Base-by-base conservation (phyloP, 2,888 invertebrate genomes). In the Leucophora obtusa region DNA sequence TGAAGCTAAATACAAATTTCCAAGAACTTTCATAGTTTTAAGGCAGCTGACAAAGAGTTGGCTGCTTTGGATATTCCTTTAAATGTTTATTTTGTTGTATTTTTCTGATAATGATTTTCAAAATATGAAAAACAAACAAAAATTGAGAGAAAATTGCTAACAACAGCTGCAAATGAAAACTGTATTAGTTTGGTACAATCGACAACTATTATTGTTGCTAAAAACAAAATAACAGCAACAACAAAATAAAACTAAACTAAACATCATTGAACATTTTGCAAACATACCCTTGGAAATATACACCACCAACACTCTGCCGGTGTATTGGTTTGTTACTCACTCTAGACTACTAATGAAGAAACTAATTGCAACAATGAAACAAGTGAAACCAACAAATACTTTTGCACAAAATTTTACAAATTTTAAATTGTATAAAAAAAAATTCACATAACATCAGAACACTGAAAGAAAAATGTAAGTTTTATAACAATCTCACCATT, bases 301-400 rank as follows among this genome's bases (percentile, higher is more conserved):
- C 54, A 14, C 2, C 43, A n/a, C 11, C 43, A n/a, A 1, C 4
- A 47, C 6, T 11, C 0, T 43, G 7, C 8, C n/a, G 24, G 54
- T 7, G n/a, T 21, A 2, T 7, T 54, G 54, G 1, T 24, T 14
- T 24, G 54, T 14, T 54, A 9, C 54, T 9, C 21, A 21, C 50
- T 4, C 43, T 43, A 15, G 21, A 4, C 10, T 53, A 53, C 54
- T 56, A 62, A 78, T 72, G 17, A 65, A 63, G 58, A 59, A 65
- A 65, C 43, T 69, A 65, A 69, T 72, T 79, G 65, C 43, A 74
- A 50, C 63, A 74, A 70, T 65, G 65, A 74, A 79, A 70, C 65
- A 68, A 78, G 33, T 72, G 60, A 66, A 72, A 54, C 60, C 66
- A 35, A 79, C 35, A 66, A 70, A 65, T 73, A 47, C 17, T 63